Percentiles rank a stretch among this genome's conserved stretches.
These are phyloP conservation scores for Pantherophis alleghaniensis DNA, from an alignment of 2,797 vertebrate species.

Conservation along the genomic window DNA sequence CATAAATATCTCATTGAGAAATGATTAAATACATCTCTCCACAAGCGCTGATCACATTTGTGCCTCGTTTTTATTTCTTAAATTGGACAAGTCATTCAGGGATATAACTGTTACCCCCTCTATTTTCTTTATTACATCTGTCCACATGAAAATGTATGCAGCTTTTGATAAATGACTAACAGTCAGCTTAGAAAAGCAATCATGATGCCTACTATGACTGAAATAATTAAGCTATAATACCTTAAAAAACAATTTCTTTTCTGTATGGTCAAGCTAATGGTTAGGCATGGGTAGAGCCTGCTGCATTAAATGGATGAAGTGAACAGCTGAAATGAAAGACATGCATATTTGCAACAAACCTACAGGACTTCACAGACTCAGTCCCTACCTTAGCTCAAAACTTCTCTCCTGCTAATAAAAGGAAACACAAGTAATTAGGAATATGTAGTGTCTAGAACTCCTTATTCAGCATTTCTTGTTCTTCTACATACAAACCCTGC, in stretches of 20 bases:
- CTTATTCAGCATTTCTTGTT: neutral
- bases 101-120: neutral
- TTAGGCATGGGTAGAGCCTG: neutral
- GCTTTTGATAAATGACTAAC: neutral
- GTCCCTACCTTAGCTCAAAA: neutral
- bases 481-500: neutral
- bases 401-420: neutral
- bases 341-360: neutral
- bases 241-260: neutral
- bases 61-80: neutral
- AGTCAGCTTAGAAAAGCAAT: neutral
- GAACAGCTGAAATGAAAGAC: neutral
- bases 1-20: constrained; percentile 62
- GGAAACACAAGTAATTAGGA: neutral
- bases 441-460: neutral
- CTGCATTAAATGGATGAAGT: neutral
- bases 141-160: constrained; percentile 23
- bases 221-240: neutral
- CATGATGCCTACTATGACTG: neutral
- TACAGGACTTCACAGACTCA: neutral
- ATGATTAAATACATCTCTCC: constrained; percentile 44
- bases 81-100: neutral
- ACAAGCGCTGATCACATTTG: constrained; percentile 42
- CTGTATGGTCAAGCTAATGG: neutral
- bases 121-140: constrained; percentile 22